Percentiles rank a stretch among this genome's conserved stretches.
Conservation (phyloP, 2,797 vertebrate genomes). For the Oreochromis mossambicus region DNA sequence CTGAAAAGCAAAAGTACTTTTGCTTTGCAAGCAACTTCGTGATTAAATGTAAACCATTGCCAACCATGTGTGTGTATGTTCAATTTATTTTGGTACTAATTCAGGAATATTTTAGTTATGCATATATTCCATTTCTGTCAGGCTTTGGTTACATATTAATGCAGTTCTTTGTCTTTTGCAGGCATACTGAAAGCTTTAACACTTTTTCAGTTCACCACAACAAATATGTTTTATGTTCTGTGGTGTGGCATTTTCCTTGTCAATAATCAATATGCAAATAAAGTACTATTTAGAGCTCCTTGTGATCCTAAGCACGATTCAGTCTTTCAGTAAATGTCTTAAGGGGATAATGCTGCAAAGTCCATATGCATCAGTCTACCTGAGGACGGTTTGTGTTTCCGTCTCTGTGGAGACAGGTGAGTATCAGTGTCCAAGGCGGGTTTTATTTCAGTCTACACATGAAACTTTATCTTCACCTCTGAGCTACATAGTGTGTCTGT, state of each 20-base stretch:
- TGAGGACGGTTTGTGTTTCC: not conserved
- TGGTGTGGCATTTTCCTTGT: not conserved
- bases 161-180: not conserved
- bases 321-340: not conserved
- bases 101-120: not conserved
- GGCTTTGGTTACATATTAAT: not conserved
- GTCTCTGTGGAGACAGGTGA: constrained; percentile 15
- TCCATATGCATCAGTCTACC: not conserved
- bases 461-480: constrained; percentile 30
- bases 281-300: not conserved
- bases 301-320: not conserved
- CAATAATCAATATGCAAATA: not conserved
- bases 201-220: not conserved
- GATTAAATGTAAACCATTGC: not conserved
- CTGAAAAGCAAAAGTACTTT: not conserved
- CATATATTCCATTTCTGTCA: not conserved
- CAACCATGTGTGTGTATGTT: not conserved
- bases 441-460: constrained; percentile 17
- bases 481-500: not conserved
- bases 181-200: not conserved
- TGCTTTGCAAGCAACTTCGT: not conserved
- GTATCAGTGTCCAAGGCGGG: constrained; percentile 24
- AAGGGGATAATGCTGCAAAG: not conserved
- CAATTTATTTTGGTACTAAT: not conserved
- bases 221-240: not conserved